phyloP scores from a whole-genome alignment of 2,113 vertebrate genomes.

The Phrynosoma platyrhinos region DNA sequence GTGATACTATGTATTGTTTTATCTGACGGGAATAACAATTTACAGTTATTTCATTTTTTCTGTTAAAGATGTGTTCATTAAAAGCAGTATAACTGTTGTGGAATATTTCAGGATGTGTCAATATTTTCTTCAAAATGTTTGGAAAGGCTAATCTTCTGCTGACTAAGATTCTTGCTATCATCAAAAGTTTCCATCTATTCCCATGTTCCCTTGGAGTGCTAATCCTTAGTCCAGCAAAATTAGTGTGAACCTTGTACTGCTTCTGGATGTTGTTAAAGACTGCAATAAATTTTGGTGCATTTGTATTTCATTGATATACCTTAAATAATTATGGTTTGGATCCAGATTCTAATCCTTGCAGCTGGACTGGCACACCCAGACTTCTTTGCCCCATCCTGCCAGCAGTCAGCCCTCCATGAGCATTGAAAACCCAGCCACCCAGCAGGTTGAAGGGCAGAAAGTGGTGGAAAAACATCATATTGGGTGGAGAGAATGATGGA shows the following conservation, averaged over 20 bases:
- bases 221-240: background rate
- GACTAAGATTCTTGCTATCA: conserved; percentile 30
- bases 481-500: background rate
- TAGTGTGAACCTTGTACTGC: conserved; percentile 7
- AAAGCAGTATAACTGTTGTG: background rate
- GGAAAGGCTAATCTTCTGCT: conserved; percentile 27
- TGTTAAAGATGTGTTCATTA: background rate
- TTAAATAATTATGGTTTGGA: conserved; percentile 13
- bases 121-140: conserved; percentile 6
- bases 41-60: background rate
- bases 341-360: background rate
- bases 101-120: background rate
- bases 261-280: conserved; percentile 51
- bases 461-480: too few species aligned
- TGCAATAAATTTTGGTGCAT: conserved; percentile 51
- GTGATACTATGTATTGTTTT: background rate
- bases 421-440: too few species aligned
- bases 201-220: conserved; percentile 26
- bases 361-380: background rate
- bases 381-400: background rate
- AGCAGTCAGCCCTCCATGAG: background rate
- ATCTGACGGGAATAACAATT: background rate
- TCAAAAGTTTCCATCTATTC: conserved; percentile 43
- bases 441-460: too few species aligned
- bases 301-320: conserved; percentile 56